Base-by-base conservation (phyloP, 2,888 invertebrate species). In the Eristalinus sepulchralis region DNA sequence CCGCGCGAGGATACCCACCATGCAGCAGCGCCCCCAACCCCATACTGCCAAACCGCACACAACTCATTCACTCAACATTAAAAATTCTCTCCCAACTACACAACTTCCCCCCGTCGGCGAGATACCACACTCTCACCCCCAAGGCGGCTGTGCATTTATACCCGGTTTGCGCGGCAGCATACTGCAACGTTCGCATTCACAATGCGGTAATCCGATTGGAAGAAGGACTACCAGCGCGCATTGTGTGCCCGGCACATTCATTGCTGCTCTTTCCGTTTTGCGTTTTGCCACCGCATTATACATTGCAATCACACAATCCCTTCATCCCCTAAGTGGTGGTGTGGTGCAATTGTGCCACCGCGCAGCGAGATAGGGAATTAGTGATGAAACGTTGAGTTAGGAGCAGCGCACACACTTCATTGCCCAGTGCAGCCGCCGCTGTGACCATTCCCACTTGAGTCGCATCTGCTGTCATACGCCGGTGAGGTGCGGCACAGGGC, bases 121-220 rank as follows among this genome's bases (percentile, higher is more conserved):
- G 17, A 47, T 47, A 47, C 47, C n/a, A 8, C 17, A 8, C 17
- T 17, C 47, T 17, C 47, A 17, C 47, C 47, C 47, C 17, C 47
- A 17, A 47, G 47, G 17, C 47, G 47, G 17, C 47, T 17, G 17
- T 47, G 8, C 47, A 47, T 47, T 47, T 17, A 17, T 47, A n/a
- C 13, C n/a, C 17, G n/a, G 39, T 47, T 17, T 17, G 47, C 47
- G 47, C 47, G 47, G 17, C 47, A 47, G 17, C 47, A 47, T 17
- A 47, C 57, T 73, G 60, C 80, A 80, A 80, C 71, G 66, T 67
- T 47, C 9, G 68, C 73, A 68, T 79, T 11, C 64, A 68, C 72
- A 79, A 79, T 73, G 55, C 72, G 59, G 27, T 64, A 84, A 80
- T 75, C 75, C 71, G 75, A 84, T 75, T 83, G 75, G 34, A 76